Percentiles rank a stretch among this genome's conserved stretches.
phyloP scores from a whole-genome alignment of 2,113 vertebrate genomes.

The Cynocephalus volans region DNA sequence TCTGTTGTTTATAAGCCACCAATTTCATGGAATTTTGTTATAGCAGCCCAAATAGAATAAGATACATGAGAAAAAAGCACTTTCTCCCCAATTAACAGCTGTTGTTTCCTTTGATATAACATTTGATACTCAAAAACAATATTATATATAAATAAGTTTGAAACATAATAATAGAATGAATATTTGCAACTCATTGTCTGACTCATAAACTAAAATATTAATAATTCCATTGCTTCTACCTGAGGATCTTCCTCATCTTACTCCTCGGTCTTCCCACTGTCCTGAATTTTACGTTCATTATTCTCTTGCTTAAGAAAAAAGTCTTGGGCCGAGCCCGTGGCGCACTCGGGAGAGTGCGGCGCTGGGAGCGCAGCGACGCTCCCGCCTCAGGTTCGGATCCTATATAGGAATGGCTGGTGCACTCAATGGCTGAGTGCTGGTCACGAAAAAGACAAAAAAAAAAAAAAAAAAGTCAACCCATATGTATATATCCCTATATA shows the following conservation, averaged over 20 bases:
- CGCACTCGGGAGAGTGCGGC: too few species aligned
- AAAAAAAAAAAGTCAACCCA: too few species aligned
- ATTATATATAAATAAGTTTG: not conserved
- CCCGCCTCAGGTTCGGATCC: too few species aligned
- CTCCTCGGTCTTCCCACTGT: not conserved
- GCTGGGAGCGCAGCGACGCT: too few species aligned
- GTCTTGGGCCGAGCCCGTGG: too few species aligned
- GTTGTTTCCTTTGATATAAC: not conserved
- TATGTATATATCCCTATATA: not conserved
- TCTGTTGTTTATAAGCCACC: not conserved
- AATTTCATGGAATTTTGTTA: not conserved
- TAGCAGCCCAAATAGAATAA: not conserved
- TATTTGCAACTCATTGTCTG: not conserved
- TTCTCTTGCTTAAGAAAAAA: constrained; percentile 11
- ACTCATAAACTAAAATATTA: not conserved
- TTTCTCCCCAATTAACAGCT: not conserved
- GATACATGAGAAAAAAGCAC: not conserved
- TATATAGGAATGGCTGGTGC: too few species aligned
- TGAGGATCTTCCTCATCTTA: not conserved
- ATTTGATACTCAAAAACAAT: constrained; percentile 12
- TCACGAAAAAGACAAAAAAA: too few species aligned
- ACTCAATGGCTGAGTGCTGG: too few species aligned
- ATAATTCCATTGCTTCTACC: not conserved
- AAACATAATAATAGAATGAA: not conserved
- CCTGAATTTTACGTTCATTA: not conserved